Conservation (phyloP, 2,113 vertebrate genomes). For the Pomatorhinus ruficollis region DNA sequence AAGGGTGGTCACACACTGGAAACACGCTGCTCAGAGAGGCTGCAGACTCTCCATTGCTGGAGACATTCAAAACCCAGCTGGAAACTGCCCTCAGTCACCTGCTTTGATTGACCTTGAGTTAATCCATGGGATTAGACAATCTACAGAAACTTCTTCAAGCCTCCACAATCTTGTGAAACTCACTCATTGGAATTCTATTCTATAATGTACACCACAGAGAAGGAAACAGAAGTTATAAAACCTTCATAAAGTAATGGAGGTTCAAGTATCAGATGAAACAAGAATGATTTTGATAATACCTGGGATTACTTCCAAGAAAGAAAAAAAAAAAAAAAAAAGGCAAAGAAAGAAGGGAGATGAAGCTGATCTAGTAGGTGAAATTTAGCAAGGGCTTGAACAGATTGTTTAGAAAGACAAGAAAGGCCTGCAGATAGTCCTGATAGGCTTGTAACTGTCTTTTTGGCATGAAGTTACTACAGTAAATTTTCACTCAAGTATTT, state of each 20-base stretch:
- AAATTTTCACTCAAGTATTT: neutral
- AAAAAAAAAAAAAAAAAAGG: no score
- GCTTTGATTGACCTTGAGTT: neutral
- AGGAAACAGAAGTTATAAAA: neutral
- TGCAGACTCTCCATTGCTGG: neutral
- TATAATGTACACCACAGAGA: neutral
- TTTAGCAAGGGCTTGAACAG: neutral
- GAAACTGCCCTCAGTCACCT: neutral
- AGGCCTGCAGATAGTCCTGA: neutral
- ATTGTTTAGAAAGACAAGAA: neutral
- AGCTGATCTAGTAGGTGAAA: neutral
- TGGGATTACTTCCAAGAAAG: neutral
- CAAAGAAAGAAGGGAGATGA: neutral
- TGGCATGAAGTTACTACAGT: neutral
- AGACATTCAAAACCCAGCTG: neutral
- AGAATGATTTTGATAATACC: neutral
- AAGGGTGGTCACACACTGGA: neutral
- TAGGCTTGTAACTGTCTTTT: neutral
- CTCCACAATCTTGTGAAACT: neutral
- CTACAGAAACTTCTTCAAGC: neutral
- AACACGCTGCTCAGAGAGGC: neutral
- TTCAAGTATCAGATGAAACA: neutral
- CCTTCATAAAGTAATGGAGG: neutral
- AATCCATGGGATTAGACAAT: neutral
- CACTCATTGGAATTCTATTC: neutral